Percentiles rank a stretch among this genome's conserved stretches.
Conservation (phyloP, 1,140 invertebrate species). For the Galendromus occidentalis region DNA sequence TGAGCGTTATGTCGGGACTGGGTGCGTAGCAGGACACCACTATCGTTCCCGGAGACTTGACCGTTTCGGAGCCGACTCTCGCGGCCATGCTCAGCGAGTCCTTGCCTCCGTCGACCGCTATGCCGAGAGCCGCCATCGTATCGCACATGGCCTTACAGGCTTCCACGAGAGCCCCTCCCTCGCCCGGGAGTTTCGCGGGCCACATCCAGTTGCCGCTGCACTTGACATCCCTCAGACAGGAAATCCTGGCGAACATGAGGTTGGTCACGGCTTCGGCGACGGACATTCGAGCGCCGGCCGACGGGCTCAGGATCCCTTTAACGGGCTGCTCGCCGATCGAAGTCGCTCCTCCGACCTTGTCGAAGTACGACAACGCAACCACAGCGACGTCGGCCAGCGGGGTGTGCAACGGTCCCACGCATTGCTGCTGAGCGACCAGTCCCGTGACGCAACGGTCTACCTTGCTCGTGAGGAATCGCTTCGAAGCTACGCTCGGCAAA, state of each 20-base stretch:
- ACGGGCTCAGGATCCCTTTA: conserved; percentile 61
- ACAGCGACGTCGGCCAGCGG: conserved; percentile 84
- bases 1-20: conserved; percentile 56
- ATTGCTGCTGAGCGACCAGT: conserved; percentile 86
- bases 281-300: conserved; percentile 69
- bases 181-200: conserved; percentile 77
- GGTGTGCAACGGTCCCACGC: conserved; percentile 83
- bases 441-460: conserved; percentile 91
- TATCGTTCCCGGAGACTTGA: conserved; percentile 72
- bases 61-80: conserved; percentile 43
- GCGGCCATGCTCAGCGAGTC: conserved; percentile 96
- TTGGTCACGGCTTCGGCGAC: conserved; percentile 87
- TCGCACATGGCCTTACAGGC: conserved; percentile 71
- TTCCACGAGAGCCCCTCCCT: conserved; percentile 63
- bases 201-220: conserved; percentile 99
- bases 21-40: conserved; percentile 86
- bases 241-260: conserved; percentile 75
- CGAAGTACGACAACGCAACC: conserved; percentile 52
- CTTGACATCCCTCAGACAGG: conserved; percentile 66
- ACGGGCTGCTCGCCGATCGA: conserved; percentile 92
- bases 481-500: conserved; percentile 75
- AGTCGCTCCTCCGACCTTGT: conserved; percentile 53
- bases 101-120: conserved; percentile 91
- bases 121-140: conserved; percentile 61
- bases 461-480: conserved; percentile 79